Base-by-base conservation (phyloP, 2,113 vertebrate species). In the Lynx canadensis region DNA sequence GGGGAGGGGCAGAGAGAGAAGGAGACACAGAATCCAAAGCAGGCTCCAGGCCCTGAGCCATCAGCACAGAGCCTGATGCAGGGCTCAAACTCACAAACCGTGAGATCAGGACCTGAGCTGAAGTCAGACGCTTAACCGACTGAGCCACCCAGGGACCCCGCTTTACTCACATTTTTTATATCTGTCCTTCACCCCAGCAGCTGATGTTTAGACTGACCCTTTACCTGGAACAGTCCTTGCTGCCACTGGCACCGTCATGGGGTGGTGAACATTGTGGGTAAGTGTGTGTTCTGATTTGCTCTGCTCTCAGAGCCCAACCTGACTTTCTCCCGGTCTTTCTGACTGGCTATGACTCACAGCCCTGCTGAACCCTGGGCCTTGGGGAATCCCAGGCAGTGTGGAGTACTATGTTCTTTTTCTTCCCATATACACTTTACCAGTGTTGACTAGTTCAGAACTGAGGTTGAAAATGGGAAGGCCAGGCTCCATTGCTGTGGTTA, bases 321-420 rank as follows among this genome's bases (percentile, higher is more conserved):
- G 27, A 85, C 14, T 57, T 85, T 88, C 19, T 78, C 15, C 23
- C 82, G 87, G 63, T 63, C 63, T 83, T 86, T 94, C 55, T 79
- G 65, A 65, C 91, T 81, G 48, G 48, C 74, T 96, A 25, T 90
- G 63, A 89, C 79, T 83, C 80, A 94, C 6, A 86, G 57, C 23
- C 50, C 41, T 16, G 45, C 48, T 73, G 52, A 84, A 73, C 23
- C n/a, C n/a, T 1, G 2, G 38, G 31, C 18, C 29, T 21, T 57
- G 60, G 60, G 33, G 68, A 48, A 27, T 89, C 48, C 48, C 76
- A 73, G 29, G 14, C 4, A 63, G 96, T 38, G 33, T n/a, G 23
- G 38, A 91, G n/a, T 41, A 29, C 60, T 50, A 3, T 66, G 55
- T 87, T 74, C 9, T 79, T 90, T 55, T 41, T 71, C 31, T 38